Percentiles rank a stretch among this genome's conserved stretches.
phyloP scores from a whole-genome alignment of 2,888 invertebrate species.

The Argyresthia albistria region DNA sequence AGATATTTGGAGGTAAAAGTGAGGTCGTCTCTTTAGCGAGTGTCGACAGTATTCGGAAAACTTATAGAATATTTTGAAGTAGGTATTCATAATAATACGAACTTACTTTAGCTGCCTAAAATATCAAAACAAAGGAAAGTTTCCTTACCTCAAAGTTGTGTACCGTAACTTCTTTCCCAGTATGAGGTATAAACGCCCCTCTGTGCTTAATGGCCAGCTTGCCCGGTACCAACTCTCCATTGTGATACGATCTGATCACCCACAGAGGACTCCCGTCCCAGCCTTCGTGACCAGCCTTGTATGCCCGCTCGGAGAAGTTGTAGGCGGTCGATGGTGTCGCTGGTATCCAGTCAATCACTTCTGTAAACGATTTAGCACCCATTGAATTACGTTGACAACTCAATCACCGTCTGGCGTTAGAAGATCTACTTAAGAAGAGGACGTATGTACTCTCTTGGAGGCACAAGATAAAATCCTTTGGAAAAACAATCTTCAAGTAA shows the following conservation, averaged over 20 bases:
- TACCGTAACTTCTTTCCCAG: slow-evolving; percentile 48
- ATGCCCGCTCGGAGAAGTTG: slow-evolving; percentile 33
- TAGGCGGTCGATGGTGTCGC: slow-evolving; percentile 31
- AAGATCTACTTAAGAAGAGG: too few species aligned
- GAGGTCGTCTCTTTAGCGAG: too few species aligned
- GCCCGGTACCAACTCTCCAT: slow-evolving; percentile 51
- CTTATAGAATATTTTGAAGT: too few species aligned
- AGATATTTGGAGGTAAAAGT: too few species aligned
- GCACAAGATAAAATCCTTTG: too few species aligned
- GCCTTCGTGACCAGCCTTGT: slow-evolving; percentile 50
- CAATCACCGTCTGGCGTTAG: too few species aligned
- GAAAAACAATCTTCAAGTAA: too few species aligned
- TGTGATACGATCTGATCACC: slow-evolving; percentile 52
- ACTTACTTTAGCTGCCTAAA: neutral
- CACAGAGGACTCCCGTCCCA: slow-evolving; percentile 60
- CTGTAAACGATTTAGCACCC: slow-evolving; percentile 11
- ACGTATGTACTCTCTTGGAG: too few species aligned
- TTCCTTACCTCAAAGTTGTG: slow-evolving; percentile 55
- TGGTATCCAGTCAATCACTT: slow-evolving; percentile 43
- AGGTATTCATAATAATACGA: too few species aligned
- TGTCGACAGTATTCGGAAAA: neutral
- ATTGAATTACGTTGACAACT: neutral
- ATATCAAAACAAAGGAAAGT: neutral
- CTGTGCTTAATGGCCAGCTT: slow-evolving; percentile 51
- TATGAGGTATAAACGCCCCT: slow-evolving; percentile 45